Evolutionary conservation across 2,113 vertebrate genomes (phyloP).

Genomic region (Sorex araneus): DNA sequence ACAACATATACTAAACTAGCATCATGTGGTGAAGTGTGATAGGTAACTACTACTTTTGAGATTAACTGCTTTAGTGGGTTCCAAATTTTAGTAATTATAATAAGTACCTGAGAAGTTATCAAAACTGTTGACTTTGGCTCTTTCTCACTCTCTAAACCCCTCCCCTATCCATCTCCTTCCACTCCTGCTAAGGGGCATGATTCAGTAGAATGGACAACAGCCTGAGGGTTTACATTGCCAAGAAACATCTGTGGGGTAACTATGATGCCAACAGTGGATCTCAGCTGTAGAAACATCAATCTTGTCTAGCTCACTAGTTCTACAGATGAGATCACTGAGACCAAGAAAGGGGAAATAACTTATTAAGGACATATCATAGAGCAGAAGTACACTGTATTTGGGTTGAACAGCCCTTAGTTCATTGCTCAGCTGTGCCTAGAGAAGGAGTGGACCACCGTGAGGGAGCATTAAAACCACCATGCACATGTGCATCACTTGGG

Average conservation of each 20-base stretch:
- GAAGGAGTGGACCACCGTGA: background rate
- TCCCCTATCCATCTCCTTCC: background rate
- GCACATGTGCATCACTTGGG: background rate
- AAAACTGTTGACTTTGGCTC: background rate
- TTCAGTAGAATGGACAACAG: background rate
- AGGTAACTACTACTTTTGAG: background rate
- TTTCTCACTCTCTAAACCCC: background rate
- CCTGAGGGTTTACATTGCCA: background rate
- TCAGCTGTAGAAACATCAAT: background rate
- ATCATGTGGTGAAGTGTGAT: too few species aligned
- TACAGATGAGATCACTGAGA: background rate
- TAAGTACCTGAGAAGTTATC: slow-evolving; percentile 14
- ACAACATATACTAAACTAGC: background rate
- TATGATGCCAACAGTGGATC: background rate
- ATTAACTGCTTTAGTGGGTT: background rate
- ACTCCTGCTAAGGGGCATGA: background rate
- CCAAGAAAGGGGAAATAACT: background rate
- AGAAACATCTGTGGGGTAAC: background rate
- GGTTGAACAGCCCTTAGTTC: background rate
- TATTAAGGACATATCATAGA: background rate
- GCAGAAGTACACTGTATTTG: too few species aligned
- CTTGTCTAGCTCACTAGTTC: background rate
- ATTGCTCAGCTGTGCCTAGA: background rate
- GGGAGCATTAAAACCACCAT: background rate
- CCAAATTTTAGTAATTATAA: background rate